phyloP scores from a whole-genome alignment of 1,140 invertebrate genomes.

The Pteromalus puparum region DNA sequence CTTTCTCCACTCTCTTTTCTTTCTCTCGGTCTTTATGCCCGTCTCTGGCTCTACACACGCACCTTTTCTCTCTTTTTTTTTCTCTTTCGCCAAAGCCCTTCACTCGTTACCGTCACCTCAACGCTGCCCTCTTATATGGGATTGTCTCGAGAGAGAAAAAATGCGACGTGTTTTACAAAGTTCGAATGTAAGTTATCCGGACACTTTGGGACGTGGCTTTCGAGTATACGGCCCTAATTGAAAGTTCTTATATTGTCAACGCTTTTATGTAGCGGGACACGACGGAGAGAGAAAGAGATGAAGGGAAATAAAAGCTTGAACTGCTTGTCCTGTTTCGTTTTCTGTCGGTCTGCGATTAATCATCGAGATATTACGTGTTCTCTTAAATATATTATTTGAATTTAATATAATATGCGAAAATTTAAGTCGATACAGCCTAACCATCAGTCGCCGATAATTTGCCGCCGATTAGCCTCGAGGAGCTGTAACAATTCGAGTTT shows the following conservation, averaged over 20 bases:
- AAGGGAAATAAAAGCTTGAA: neutral
- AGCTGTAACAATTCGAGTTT: neutral
- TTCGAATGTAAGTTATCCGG: constrained; percentile 16
- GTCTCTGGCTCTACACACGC: constrained; percentile 14
- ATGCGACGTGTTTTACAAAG: constrained; percentile 6
- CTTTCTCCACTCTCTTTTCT: constrained; percentile 37
- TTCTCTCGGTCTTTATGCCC: neutral
- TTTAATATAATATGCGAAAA: too few relatives aligned
- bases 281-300: too few relatives aligned
- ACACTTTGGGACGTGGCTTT: neutral
- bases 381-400: too few relatives aligned
- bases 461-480: neutral
- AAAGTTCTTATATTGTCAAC: constrained; percentile 9
- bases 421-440: neutral
- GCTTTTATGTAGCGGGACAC: neutral
- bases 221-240: constrained; percentile 33
- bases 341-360: too few relatives aligned
- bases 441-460: neutral
- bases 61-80: constrained; percentile 21
- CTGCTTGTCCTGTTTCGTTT: too few relatives aligned
- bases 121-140: neutral
- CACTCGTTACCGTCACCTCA: constrained; percentile 35
- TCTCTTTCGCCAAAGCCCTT: constrained; percentile 17
- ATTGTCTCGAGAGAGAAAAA: constrained; percentile 7
- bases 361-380: too few relatives aligned